Conservation (phyloP, 1,140 invertebrate species). For the Amphibalanus amphitrite region DNA sequence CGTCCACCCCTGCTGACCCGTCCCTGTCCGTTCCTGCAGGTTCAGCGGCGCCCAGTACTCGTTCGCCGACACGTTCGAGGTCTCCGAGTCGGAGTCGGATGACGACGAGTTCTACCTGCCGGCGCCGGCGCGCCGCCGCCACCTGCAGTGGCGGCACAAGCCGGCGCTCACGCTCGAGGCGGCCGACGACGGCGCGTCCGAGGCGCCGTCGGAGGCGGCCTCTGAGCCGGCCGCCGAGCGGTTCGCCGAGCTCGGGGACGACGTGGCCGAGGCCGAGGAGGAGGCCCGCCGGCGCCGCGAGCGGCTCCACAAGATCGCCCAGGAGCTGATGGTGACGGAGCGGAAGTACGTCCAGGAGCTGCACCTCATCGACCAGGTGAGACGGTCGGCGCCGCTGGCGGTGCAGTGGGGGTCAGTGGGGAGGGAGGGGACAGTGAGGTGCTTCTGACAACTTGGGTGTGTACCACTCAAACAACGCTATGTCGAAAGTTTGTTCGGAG, state of each 20-base stretch:
- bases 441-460: background rate
- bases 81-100: background rate
- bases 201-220: background rate
- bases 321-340: conserved; percentile 35
- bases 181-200: background rate
- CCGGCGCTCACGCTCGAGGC: background rate
- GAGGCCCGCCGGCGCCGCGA: conserved; percentile 15
- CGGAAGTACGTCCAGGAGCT: conserved; percentile 33
- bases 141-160: background rate
- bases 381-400: background rate
- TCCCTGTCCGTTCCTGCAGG: background rate
- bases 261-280: conserved; percentile 15
- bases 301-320: conserved; percentile 29
- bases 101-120: background rate
- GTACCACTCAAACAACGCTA: too few species aligned
- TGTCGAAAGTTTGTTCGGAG: too few species aligned
- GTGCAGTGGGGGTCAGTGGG: too few species aligned
- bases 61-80: background rate
- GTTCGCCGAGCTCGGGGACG: background rate
- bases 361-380: conserved; percentile 35
- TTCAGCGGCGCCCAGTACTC: background rate
- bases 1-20: too few species aligned
- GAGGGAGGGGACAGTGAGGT: too few species aligned
- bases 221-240: background rate
- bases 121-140: background rate